Conservation (phyloP, 2,888 invertebrate species). For the Celastrina argiolus region DNA sequence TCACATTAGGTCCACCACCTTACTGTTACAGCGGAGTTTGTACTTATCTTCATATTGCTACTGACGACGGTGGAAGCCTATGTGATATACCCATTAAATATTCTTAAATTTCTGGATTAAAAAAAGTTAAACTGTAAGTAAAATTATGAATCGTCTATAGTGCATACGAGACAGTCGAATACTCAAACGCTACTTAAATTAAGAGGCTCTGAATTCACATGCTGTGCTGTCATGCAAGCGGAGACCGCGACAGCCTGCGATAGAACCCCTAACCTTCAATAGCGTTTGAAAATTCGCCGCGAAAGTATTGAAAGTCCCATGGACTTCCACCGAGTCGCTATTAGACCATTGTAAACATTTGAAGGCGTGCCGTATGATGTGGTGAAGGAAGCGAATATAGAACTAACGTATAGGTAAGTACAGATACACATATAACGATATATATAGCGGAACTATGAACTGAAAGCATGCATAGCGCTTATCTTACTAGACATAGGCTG, state of each 20-base stretch:
- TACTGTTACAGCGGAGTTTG: slow-evolving; percentile 56
- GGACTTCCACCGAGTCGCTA: slow-evolving; percentile 60
- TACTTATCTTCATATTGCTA: slow-evolving; percentile 47
- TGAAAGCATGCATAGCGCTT: slow-evolving; percentile 76
- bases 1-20: slow-evolving; percentile 55
- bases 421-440: slow-evolving; percentile 66
- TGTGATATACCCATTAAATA: slow-evolving; percentile 34
- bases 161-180: not conserved
- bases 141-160: not conserved
- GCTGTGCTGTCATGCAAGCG: not conserved
- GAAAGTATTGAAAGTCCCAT: slow-evolving; percentile 41
- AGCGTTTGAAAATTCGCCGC: not conserved
- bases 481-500: slow-evolving; percentile 57
- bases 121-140: not conserved
- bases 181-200: not conserved
- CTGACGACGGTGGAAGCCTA: slow-evolving; percentile 53
- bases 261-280: not conserved
- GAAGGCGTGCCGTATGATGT: slow-evolving; percentile 73
- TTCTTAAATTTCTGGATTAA: too few species aligned
- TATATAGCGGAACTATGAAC: slow-evolving; percentile 73
- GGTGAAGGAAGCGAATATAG: slow-evolving; percentile 60
- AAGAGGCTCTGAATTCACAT: not conserved
- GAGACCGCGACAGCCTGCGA: not conserved
- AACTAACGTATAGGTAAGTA: slow-evolving; percentile 73
- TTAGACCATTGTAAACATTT: slow-evolving; percentile 75